phyloP scores from a whole-genome alignment of 2,797 vertebrate genomes.

The Enteromius paludinosus region DNA sequence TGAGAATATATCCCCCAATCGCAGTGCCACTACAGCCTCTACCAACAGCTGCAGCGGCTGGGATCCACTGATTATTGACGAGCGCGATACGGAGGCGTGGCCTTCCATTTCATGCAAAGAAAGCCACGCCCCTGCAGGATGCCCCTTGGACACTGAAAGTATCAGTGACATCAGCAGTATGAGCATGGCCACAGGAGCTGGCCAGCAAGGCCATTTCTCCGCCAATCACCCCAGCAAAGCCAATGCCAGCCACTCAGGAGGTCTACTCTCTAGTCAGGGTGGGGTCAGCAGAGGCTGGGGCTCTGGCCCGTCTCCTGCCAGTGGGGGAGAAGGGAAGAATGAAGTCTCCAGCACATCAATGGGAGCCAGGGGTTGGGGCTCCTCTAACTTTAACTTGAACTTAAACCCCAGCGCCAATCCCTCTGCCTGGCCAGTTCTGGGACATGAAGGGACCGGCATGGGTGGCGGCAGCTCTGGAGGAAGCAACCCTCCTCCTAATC shows the following conservation, averaged over 20 bases:
- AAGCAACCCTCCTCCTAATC: conserved; percentile 80
- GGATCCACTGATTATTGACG: conserved; percentile 93
- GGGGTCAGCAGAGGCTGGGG: conserved; percentile 87
- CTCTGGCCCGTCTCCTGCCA: conserved; percentile 77
- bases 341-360: conserved; percentile 84
- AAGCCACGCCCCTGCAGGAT: conserved; percentile 88
- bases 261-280: conserved; percentile 86
- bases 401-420: conserved; percentile 97
- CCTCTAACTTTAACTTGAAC: conserved; percentile 97
- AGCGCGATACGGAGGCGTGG: conserved; percentile 91
- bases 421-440: conserved; percentile 95
- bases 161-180: conserved; percentile 85
- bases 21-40: conserved; percentile 83
- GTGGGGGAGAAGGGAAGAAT: conserved; percentile 83
- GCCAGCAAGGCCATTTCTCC: conserved; percentile 84
- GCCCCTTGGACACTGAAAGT: conserved; percentile 89
- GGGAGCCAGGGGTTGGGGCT: conserved; percentile 88
- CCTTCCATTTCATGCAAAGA: conserved; percentile 89
- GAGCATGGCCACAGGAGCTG: conserved; percentile 94
- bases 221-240: conserved; percentile 88
- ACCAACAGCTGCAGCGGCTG: conserved; percentile 84
- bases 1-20: conserved; percentile 91
- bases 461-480: conserved; percentile 92
- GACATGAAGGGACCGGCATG: conserved; percentile 88
- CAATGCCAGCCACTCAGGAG: conserved; percentile 83